Percentiles rank a stretch among this genome's conserved stretches.
These are phyloP conservation scores for Microtus montanus DNA, from an alignment of 2,113 vertebrate species.

Conservation along the genomic window DNA sequence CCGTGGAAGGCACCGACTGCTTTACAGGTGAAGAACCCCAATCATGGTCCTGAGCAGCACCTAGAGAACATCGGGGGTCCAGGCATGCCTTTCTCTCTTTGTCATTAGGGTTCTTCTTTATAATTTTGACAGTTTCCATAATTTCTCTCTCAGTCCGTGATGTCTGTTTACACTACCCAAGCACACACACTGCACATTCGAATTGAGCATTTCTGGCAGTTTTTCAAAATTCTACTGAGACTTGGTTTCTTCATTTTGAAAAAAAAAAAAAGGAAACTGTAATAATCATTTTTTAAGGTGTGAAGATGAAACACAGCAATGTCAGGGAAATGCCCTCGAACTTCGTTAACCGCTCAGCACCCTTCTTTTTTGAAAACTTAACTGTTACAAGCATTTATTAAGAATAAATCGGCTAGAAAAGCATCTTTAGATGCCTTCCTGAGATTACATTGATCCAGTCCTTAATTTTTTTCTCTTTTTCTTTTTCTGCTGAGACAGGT, in stretches of 20 bases:
- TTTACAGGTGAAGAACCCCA: background rate
- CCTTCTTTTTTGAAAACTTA: background rate
- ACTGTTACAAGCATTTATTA: background rate
- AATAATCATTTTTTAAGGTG: background rate
- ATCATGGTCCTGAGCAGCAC: background rate
- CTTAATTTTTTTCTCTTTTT: background rate
- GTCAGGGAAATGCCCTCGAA: background rate
- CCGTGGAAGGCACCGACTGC: background rate
- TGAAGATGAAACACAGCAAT: background rate
- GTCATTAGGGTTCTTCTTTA: background rate
- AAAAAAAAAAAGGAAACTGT: background rate
- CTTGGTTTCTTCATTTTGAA: slow-evolving; percentile 12
- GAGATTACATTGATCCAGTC: background rate
- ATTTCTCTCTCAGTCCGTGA: background rate
- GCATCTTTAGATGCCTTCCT: background rate
- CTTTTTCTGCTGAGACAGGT: background rate
- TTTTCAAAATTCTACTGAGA: background rate
- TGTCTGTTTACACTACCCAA: background rate
- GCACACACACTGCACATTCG: background rate
- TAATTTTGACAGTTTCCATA: background rate
- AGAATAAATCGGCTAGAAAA: background rate
- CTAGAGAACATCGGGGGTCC: background rate
- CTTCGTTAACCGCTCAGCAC: background rate
- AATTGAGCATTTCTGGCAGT: background rate
- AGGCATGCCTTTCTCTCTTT: background rate